Evolutionary conservation across 2,797 vertebrate genomes (phyloP).

Genomic region (Sciaenops ocellatus): DNA sequence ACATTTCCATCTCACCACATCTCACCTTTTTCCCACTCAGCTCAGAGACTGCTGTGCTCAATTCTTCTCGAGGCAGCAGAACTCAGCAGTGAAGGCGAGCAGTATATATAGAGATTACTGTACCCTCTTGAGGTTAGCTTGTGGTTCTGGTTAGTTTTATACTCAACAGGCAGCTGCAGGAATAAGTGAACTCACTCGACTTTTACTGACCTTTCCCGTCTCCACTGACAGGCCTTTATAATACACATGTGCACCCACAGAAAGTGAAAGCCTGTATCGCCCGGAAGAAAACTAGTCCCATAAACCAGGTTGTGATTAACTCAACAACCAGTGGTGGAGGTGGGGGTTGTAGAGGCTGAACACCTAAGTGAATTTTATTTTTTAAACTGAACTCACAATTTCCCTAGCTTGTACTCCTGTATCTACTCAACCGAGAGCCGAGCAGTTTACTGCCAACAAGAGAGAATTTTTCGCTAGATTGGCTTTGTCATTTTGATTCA

Average conservation of each 20-base stretch:
- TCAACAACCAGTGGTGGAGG: conserved; percentile 31
- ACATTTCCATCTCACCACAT: conserved; percentile 4
- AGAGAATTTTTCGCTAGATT: conserved; percentile 73
- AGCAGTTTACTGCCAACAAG: conserved; percentile 62
- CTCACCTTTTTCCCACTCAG: not conserved
- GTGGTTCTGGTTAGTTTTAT: conserved; percentile 59
- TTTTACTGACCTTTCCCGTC: conserved; percentile 55
- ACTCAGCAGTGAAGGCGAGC: conserved; percentile 2
- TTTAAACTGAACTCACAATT: conserved; percentile 53
- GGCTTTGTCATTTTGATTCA: conserved; percentile 80
- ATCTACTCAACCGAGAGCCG: conserved; percentile 55
- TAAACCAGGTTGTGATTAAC: conserved; percentile 69
- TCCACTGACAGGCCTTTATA: conserved; percentile 54
- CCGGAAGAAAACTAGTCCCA: conserved; percentile 32
- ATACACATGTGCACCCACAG: conserved; percentile 47
- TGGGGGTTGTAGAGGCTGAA: conserved; percentile 27
- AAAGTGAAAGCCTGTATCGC: conserved; percentile 45
- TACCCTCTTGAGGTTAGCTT: conserved; percentile 48
- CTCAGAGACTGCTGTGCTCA: not conserved
- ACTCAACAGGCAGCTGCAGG: conserved; percentile 55
- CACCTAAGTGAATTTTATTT: conserved; percentile 63
- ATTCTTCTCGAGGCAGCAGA: conserved; percentile 10
- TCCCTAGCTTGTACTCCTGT: conserved; percentile 31
- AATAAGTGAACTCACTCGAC: conserved; percentile 47
- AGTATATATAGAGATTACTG: conserved; percentile 30